Base-by-base conservation (phyloP, 2,113 vertebrate species). In the Phalacrocorax brasilianus region DNA sequence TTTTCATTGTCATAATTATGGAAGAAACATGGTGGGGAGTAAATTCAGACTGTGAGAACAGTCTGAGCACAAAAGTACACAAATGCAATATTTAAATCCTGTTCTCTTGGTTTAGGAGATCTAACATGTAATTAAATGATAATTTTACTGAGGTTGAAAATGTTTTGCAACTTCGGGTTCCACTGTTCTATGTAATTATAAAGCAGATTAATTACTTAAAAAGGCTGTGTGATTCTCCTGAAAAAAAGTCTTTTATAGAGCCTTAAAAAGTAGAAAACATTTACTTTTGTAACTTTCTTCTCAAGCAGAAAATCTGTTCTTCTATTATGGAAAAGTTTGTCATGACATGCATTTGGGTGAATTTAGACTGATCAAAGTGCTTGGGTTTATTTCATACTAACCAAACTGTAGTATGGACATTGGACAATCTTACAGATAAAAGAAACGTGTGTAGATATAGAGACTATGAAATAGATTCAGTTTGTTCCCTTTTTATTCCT, bases 321-420 rank as follows among this genome's bases (percentile, higher is more conserved):
- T 59, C 2, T 13, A 1, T 38, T 70, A 24, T 2, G 13, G 83
- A 71, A 67, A 40, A 6, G 4, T 77, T 76, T 80, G 42, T 77
- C 2, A 1, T 28, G 71, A 22, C 65, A 28, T 33, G n/a, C 27
- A 15, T 68, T 89, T 32, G 28, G 38, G 21, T 94, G 30, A 65
- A 81, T 90, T 86, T 26, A 35, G 17, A 53, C 24, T 19, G 16
- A 76, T 21, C 30, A 27, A 23, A 17, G 94, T 97, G 30, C 77
- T 94, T 84, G 76, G 94, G 89, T 94, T 83, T 83, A 55, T 72
- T 82, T 86, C 87, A 53, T 87, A 55, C 24, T 35, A 79, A 35
- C 38, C 76, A 70, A 63, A 21, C 88, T 9, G 1, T 50, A 20
- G 27, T 35, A 9, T 2, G 56, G 75, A 30, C 18, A 1, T 2